Conservation (phyloP, 2,888 invertebrate species). For the Campoletis raptor region DNA sequence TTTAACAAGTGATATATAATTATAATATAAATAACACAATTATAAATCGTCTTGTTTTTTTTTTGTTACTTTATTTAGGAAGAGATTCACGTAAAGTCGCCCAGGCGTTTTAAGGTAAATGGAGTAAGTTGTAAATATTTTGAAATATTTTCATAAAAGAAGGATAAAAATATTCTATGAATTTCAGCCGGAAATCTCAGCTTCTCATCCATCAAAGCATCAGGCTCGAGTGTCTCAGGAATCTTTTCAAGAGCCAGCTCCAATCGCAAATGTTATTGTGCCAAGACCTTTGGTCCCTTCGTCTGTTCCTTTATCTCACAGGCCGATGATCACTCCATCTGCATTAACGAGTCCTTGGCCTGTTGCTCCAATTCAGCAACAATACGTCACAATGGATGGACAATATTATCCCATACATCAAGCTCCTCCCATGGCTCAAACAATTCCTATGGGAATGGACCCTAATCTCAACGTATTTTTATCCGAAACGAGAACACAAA, state of each 20-base stretch:
- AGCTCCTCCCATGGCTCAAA: constrained; percentile 73
- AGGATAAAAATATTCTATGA: not conserved
- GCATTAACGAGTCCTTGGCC: constrained; percentile 57
- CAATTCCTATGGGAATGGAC: constrained; percentile 79
- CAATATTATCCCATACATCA: constrained; percentile 77
- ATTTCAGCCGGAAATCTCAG: constrained; percentile 46
- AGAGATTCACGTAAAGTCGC: constrained; percentile 65
- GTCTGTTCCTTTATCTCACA: constrained; percentile 38
- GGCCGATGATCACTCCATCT: constrained; percentile 48
- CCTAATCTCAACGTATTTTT: constrained; percentile 86
- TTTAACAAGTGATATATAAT: no score
- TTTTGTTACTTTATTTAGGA: constrained; percentile 35
- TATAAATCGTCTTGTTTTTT: not conserved
- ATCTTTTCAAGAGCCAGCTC: constrained; percentile 30
- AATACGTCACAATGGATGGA: constrained; percentile 77
- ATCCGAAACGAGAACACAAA: constrained; percentile 88
- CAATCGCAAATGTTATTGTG: constrained; percentile 41
- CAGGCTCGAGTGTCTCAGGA: constrained; percentile 43
- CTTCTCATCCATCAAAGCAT: constrained; percentile 49
- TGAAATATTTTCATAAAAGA: not conserved
- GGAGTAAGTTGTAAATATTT: not conserved
- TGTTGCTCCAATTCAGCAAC: constrained; percentile 70
- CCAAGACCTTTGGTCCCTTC: constrained; percentile 50
- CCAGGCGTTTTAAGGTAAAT: constrained; percentile 62
- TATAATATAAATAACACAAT: not conserved